Evolutionary conservation across 1,140 invertebrate genomes (phyloP).

Genomic region (Adoxophyes honmai): DNA sequence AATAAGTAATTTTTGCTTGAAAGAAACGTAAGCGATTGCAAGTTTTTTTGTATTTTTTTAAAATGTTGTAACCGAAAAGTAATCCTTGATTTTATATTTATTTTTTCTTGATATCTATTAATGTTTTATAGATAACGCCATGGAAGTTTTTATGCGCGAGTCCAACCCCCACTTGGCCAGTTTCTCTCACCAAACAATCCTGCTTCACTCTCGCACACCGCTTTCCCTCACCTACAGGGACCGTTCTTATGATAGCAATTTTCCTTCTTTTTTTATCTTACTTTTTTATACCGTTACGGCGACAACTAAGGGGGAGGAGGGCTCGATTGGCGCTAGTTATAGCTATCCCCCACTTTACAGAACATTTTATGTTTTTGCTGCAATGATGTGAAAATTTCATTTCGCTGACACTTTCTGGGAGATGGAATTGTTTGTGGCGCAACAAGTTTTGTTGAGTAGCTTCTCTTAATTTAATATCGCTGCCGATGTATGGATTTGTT

Average conservation of each 20-base stretch:
- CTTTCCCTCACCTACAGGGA: constrained; percentile 37
- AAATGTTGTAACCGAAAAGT: too few species aligned
- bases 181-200: not conserved
- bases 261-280: constrained; percentile 50
- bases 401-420: not conserved
- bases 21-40: too few species aligned
- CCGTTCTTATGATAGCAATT: constrained; percentile 59
- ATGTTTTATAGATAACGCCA: too few species aligned
- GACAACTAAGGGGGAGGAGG: constrained; percentile 40
- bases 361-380: constrained; percentile 21
- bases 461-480: too few species aligned
- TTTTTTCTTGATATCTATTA: too few species aligned
- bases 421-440: constrained; percentile 1
- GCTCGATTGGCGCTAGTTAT: constrained; percentile 16
- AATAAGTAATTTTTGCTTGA: too few species aligned
- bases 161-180: too few species aligned
- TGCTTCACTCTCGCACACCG: constrained; percentile 23
- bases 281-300: constrained; percentile 51
- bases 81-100: too few species aligned
- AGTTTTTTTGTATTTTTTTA: too few species aligned
- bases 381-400: constrained; percentile 17
- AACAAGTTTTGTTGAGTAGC: not conserved
- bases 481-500: too few species aligned
- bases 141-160: too few species aligned
- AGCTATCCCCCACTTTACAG: constrained; percentile 12